Conservation (phyloP, 2,797 vertebrate species). For the Muscicapa comitata region DNA sequence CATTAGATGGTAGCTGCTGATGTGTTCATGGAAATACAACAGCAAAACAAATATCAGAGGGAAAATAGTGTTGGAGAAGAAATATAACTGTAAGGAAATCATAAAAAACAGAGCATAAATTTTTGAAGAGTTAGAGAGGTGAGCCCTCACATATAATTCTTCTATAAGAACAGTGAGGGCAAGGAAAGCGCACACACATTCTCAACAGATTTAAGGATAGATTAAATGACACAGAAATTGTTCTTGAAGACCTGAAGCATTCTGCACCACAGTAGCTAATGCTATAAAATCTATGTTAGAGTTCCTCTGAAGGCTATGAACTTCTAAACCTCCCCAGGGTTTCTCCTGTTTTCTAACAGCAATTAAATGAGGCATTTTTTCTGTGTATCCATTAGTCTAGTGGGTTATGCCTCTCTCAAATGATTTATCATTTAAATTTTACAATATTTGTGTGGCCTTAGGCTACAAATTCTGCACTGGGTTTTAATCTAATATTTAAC, state of each 20-base stretch:
- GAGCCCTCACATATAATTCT: background rate
- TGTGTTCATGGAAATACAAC: background rate
- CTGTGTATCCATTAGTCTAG: background rate
- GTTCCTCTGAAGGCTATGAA: background rate
- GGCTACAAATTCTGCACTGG: background rate
- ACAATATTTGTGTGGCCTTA: background rate
- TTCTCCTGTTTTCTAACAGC: slow-evolving; percentile 7
- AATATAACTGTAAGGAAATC: background rate
- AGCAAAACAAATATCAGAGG: background rate
- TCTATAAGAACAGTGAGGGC: background rate
- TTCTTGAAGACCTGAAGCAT: background rate
- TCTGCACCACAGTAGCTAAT: background rate
- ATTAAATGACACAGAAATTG: background rate
- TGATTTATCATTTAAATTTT: slow-evolving; percentile 13
- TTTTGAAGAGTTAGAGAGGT: background rate
- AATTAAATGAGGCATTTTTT: slow-evolving; percentile 17
- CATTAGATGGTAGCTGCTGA: background rate
- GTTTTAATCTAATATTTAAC: slow-evolving; percentile 9
- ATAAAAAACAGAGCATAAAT: background rate
- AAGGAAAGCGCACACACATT: background rate
- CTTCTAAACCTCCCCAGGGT: background rate
- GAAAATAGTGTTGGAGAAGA: background rate
- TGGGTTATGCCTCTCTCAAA: background rate
- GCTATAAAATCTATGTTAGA: background rate
- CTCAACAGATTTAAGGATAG: background rate